Percentiles rank a stretch among this genome's conserved stretches.
Conservation (phyloP, 2,888 invertebrate genomes). For the Andrena dorsata region DNA sequence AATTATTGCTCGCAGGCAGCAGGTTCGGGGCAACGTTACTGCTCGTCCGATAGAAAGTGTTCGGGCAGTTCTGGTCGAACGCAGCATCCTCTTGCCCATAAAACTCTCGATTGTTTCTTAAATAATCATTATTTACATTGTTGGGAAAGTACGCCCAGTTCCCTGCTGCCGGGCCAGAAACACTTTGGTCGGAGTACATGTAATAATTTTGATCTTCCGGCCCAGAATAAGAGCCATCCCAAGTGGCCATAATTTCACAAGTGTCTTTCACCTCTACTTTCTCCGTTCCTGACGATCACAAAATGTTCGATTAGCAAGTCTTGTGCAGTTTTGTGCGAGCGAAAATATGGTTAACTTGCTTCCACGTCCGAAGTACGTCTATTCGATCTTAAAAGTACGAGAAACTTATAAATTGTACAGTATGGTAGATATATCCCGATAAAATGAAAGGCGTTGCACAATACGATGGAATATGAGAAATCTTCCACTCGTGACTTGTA, state of each 20-base stretch:
- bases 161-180: conserved; percentile 23
- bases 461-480: not conserved
- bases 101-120: conserved; percentile 28
- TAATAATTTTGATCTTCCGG: conserved; percentile 79
- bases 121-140: conserved; percentile 35
- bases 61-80: conserved; percentile 50
- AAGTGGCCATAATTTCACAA: conserved; percentile 79
- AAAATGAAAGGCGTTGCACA: not conserved
- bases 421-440: not conserved
- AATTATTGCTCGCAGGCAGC: conserved; percentile 34
- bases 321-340: not conserved
- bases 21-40: conserved; percentile 28
- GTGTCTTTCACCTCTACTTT: not conserved
- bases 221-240: conserved; percentile 81
- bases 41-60: conserved; percentile 36
- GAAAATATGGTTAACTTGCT: conserved; percentile 43
- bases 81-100: conserved; percentile 47
- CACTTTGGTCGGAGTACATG: conserved; percentile 69
- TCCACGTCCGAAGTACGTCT: not conserved
- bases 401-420: not conserved
- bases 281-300: not conserved
- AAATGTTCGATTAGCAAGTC: not conserved
- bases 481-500: conserved; percentile 21
- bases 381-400: not conserved
- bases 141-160: conserved; percentile 56